Evolutionary conservation across 2,888 invertebrate genomes (phyloP), one percentile per base, ranked within the genome.

Genomic region (Protonemura montana): DNA sequence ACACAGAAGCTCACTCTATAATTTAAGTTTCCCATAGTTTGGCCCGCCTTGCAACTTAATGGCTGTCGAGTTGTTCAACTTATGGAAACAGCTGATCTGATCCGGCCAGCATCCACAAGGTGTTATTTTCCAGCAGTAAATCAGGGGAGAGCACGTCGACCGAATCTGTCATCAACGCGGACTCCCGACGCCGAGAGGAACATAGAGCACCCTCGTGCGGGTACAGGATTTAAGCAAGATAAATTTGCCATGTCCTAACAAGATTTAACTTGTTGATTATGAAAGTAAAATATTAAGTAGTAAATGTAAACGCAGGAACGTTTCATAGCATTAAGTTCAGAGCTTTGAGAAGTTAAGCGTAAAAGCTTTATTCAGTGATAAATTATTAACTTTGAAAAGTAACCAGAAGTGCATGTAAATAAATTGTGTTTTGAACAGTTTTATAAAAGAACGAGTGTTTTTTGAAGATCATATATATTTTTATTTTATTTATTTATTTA

Each of bases 271-370:
- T 59, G 59, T 59, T 59, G 59, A 59, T 21, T 59, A 59, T 59
- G 16, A 59, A 59, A 59, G 59, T 59, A 59, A 59, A 59, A 59
- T 59, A 59, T 59, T 59, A 59, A 59, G 59, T n/a, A n/a, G n/a
- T 59, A 59, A 21, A 2, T 59, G 16, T 2, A 59, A 10, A 21
- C 59, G 6, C 21, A 59, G 59, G 59, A 21, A 1, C 59, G 1
- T 21, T 59, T 59, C 21, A 21, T 59, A 7, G 21, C 59, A 21
- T 59, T 59, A 21, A 59, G 59, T 59, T 59, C 59, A 59, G 21
- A 59, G 59, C 59, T 59, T 59, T 21, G 59, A 59, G 21, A 59
- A 21, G 59, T 59, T 59, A 59, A 21, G 21, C 59, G 21, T 59
- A 21, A 10, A 10, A 59, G 59, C 59, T 59, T 59, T 21, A 59